Conservation (phyloP, 2,797 vertebrate species). For the Novumbra hubbsi region DNA sequence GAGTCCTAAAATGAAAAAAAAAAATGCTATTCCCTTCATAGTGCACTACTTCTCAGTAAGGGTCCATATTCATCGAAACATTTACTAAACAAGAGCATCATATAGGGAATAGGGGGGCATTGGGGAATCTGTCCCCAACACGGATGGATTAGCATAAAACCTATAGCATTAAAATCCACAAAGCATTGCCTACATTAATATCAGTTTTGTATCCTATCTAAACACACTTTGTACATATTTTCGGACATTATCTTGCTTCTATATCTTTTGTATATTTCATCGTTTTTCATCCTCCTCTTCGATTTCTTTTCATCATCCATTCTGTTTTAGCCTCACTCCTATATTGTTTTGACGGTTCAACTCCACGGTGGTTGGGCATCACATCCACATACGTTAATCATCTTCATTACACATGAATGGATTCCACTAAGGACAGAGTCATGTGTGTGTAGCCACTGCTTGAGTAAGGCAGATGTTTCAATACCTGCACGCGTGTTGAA, state of each 20-base stretch:
- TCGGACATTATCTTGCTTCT: too few relatives aligned
- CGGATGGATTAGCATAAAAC: constrained; percentile 38
- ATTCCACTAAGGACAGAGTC: neutral
- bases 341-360: neutral
- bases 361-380: neutral
- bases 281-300: neutral
- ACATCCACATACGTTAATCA: neutral
- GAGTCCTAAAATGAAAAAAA: neutral
- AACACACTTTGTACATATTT: too few relatives aligned
- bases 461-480: neutral
- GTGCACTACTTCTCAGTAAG: neutral
- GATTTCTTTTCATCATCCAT: neutral
- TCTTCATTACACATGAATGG: neutral
- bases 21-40: neutral
- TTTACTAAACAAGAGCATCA: neutral
- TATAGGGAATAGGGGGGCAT: neutral
- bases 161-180: constrained; percentile 37
- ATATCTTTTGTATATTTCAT: too few relatives aligned
- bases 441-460: neutral
- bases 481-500: neutral
- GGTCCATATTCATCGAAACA: too few relatives aligned
- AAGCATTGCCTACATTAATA: constrained; percentile 21
- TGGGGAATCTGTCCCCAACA: constrained; percentile 1
- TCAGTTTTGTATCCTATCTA: neutral
- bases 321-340: constrained; percentile 2